Base-by-base conservation (phyloP, 2,888 invertebrate genomes). In the Allophyes oxyacanthae region DNA sequence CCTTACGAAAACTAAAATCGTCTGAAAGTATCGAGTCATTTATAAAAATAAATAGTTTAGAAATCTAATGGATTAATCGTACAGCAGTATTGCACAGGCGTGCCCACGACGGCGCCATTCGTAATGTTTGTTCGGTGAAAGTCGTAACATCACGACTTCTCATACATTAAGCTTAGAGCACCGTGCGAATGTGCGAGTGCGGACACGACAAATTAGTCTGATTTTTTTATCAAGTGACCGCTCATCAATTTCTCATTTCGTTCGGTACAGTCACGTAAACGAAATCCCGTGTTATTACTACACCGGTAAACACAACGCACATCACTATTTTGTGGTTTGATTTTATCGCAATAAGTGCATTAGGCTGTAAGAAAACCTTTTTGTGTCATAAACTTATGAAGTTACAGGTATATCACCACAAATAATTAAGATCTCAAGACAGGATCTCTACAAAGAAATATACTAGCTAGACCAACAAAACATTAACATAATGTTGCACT, bases 111-210 rank as follows among this genome's bases (percentile, higher is more conserved):
- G 81, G 74, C 83, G 89, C 88, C 90, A 85, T 84, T 85, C 78
- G 83, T 88, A 88, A 89, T 88, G 87, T 85, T 81, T 84, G 84
- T 85, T 79, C 79, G 90, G 92, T 88, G 93, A 93, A 93, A 93
- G 93, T 92, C 72, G 76, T 75, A 83, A 77, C 79, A 82, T 90
- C 93, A 92, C 92, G 93, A 93, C 86, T 90, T 88, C 90, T 78
- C 89, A 90, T 91, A 91, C 88, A 92, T 92, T 93, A 92, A 83
- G 82, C 81, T 75, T 68, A 76, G 65, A 72, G 59, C 79, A 87
- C 89, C 92, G 92, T 92, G 92, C 90, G 93, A 93, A 91, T 90
- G 84, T 78, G 72, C 73, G 72, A 82, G 84, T 78, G 81, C 72
- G 75, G 71, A 71, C 72, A 62, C 54, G 59, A 74, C 55, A 82